A percentile compares a stretch with the other conserved stretches of the same genome.
These are phyloP conservation scores for Ophioderma brevispina DNA, from an alignment of 35 echinoderm and acorn worm species.

Conservation along the genomic window DNA sequence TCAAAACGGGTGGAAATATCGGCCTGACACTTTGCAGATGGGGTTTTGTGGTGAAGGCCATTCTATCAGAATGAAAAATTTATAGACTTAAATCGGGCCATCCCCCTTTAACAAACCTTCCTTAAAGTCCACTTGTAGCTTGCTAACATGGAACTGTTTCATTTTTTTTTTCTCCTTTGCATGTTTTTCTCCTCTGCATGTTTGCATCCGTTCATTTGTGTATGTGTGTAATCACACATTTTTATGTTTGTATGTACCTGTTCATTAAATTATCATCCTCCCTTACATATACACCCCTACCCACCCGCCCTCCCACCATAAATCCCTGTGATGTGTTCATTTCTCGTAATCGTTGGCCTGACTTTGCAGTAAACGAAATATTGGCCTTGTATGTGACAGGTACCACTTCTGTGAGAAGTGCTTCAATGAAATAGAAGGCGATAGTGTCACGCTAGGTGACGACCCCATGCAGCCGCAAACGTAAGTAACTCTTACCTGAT, in stretches of 20 bases:
- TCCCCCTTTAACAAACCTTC: too few species aligned
- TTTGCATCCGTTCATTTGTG: not conserved
- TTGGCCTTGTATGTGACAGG: conserved; percentile 75
- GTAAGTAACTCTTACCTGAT: too few species aligned
- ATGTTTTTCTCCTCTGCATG: too few species aligned
- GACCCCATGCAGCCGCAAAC: conserved; percentile 85
- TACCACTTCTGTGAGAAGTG: conserved; percentile 99
- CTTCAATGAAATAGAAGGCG: conserved; percentile 92
- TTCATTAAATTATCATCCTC: not conserved
- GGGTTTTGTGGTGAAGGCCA: too few species aligned
- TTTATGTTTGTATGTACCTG: not conserved
- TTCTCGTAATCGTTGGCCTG: conserved; percentile 9
- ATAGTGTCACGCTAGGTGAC: conserved; percentile 86
- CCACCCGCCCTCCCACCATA: conserved; percentile 20
- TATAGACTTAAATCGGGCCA: too few species aligned
- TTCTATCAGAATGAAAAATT: too few species aligned
- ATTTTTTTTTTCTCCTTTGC: too few species aligned
- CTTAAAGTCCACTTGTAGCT: not conserved
- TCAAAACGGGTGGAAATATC: too few species aligned
- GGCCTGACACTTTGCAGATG: too few species aligned
- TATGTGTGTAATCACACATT: not conserved
- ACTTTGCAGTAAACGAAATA: conserved; percentile 40
- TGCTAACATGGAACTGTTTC: not conserved
- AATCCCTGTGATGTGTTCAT: conserved; percentile 48
- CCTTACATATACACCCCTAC: not conserved